Conservation (phyloP, 2,797 vertebrate genomes). For the Hephaestus fuliginosus region DNA sequence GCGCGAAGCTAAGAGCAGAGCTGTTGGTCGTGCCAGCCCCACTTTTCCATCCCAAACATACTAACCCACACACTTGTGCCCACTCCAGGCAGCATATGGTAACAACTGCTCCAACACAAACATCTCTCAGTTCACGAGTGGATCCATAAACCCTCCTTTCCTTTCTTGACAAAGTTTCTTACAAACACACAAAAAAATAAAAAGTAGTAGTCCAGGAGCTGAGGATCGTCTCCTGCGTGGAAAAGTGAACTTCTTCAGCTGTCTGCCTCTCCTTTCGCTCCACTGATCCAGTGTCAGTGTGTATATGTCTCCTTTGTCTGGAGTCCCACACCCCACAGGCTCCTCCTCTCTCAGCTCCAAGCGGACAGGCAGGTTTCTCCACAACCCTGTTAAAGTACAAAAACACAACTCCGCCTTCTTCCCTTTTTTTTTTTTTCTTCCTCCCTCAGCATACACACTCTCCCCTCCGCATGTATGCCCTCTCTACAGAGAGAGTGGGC, state of each 20-base stretch:
- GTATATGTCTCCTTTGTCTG: constrained; percentile 82
- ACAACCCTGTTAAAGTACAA: constrained; percentile 74
- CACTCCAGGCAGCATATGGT: constrained; percentile 46
- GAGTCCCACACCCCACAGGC: constrained; percentile 79
- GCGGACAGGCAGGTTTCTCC: constrained; percentile 85
- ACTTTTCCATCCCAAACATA: constrained; percentile 81
- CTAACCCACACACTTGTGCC: constrained; percentile 57
- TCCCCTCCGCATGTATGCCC: constrained; percentile 21
- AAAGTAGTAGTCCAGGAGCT: constrained; percentile 33
- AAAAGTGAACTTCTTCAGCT: constrained; percentile 52
- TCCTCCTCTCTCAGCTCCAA: constrained; percentile 76
- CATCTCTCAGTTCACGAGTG: constrained; percentile 50
- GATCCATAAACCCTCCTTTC: constrained; percentile 41
- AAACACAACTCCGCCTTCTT: constrained; percentile 76
- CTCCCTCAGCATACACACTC: constrained; percentile 35
- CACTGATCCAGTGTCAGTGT: constrained; percentile 72
- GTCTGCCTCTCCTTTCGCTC: constrained; percentile 44
- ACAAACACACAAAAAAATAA: constrained; percentile 15
- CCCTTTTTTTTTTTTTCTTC: constrained; percentile 29
- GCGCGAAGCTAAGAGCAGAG: constrained; percentile 76
- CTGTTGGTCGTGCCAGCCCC: constrained; percentile 66
- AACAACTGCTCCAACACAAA: constrained; percentile 40
- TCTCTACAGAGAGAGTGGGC: constrained; percentile 25
- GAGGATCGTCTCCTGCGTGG: constrained; percentile 17
- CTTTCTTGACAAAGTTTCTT: constrained; percentile 27